Conservation (phyloP, 1,140 invertebrate genomes). For the Papilio glaucus region DNA sequence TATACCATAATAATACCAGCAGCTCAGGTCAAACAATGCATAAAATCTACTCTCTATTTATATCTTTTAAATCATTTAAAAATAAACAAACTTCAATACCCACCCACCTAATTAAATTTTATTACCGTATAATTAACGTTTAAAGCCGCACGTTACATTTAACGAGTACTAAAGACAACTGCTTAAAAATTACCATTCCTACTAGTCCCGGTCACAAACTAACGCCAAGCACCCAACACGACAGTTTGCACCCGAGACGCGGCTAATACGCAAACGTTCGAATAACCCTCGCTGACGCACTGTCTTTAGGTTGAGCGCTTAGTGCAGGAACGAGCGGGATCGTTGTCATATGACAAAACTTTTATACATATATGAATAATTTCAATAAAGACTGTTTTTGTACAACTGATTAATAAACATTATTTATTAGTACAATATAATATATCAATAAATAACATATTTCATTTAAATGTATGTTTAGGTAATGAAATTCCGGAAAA, state of each 20-base stretch:
- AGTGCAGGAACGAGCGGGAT: neutral
- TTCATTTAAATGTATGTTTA: too few species aligned
- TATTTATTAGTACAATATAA: too few species aligned
- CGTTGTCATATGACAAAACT: neutral
- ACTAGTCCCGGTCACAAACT: neutral
- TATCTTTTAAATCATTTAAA: neutral
- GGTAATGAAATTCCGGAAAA: neutral
- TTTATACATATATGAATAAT: too few species aligned
- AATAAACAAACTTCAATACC: neutral
- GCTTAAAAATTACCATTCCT: constrained; percentile 27
- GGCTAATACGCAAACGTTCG: constrained; percentile 11
- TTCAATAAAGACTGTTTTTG: too few species aligned
- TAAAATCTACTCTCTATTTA: neutral
- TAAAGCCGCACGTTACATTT: neutral
- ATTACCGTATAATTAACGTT: neutral
- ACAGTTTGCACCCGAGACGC: constrained; percentile 20
- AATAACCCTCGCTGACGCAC: constrained; percentile 16
- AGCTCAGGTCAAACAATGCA: neutral
- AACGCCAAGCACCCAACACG: neutral
- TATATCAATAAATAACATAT: too few species aligned
- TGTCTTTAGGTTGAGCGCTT: neutral
- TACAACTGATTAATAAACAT: too few species aligned
- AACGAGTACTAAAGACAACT: constrained; percentile 32
- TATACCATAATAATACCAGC: neutral
- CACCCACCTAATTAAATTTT: constrained; percentile 10